A percentile compares a stretch with the other conserved stretches of the same genome.
phyloP scores from a whole-genome alignment of 2,888 invertebrate species.

The Cephonodes hylas region DNA sequence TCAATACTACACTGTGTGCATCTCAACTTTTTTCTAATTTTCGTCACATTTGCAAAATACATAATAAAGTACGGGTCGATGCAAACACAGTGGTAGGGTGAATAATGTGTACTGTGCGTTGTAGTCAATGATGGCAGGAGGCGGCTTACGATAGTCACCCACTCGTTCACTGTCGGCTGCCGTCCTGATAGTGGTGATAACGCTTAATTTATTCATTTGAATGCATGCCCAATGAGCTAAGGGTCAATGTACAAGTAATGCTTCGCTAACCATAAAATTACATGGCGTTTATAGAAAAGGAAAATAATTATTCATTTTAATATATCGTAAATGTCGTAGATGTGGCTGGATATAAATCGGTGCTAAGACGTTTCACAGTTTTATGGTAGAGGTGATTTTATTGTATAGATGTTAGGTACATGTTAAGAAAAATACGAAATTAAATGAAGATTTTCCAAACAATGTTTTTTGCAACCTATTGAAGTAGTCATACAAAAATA shows the following conservation, averaged over 20 bases:
- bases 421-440: no score
- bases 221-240: conserved; percentile 67
- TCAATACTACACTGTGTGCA: no score
- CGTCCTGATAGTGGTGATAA: conserved; percentile 68
- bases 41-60: neutral
- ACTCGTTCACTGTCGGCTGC: conserved; percentile 57
- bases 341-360: no score
- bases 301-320: no score
- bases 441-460: no score
- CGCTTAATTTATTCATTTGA: conserved; percentile 70
- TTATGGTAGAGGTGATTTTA: no score
- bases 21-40: neutral
- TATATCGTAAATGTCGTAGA: no score
- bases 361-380: no score
- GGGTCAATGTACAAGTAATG: conserved; percentile 20
- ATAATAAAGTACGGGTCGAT: neutral
- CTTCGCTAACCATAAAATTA: neutral
- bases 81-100: neutral
- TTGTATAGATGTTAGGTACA: no score
- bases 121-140: conserved; percentile 33
- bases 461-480: no score
- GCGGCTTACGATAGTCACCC: conserved; percentile 63
- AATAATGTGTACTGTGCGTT: conserved; percentile 3
- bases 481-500: no score
- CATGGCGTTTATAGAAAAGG: no score